phyloP scores from a whole-genome alignment of 1,140 invertebrate species.

The Hypsibius dujardini region DNA sequence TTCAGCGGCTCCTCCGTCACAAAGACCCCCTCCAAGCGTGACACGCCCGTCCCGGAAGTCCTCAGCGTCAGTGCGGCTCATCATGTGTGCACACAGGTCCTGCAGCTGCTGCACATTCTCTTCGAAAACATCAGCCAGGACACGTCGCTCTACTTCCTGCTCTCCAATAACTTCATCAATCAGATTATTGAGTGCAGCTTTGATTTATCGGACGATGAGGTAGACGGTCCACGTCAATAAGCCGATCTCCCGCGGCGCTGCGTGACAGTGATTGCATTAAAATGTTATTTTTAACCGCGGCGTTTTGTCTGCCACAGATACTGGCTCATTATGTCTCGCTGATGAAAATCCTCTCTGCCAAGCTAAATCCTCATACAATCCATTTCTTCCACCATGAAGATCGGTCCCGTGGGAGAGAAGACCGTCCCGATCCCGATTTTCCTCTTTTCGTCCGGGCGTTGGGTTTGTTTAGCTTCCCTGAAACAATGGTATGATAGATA shows the following conservation, averaged over 20 bases:
- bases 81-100: constrained; percentile 87
- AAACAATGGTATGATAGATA: constrained; percentile 14
- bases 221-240: constrained; percentile 25
- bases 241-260: too few species aligned
- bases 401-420: constrained; percentile 30
- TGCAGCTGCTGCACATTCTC: constrained; percentile 94
- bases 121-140: constrained; percentile 99
- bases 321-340: constrained; percentile 99
- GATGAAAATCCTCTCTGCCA: constrained; percentile 88
- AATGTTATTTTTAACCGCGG: constrained; percentile 20
- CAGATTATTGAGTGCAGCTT: constrained; percentile 98
- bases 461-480: neutral
- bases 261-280: constrained; percentile 17
- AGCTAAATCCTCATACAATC: constrained; percentile 94
- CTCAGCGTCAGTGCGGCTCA: constrained; percentile 49
- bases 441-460: constrained; percentile 4
- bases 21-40: neutral
- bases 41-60: neutral
- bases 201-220: constrained; percentile 97
- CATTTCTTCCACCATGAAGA: constrained; percentile 99
- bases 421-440: constrained; percentile 18
- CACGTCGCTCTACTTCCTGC: constrained; percentile 91
- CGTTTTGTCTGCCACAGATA: constrained; percentile 38
- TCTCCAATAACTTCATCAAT: constrained; percentile 99
- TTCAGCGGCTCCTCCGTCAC: too few species aligned